Evolutionary conservation across 2,113 vertebrate species (phyloP), one percentile per base, ranked within the genome.

Genomic region (Neogale vison): DNA sequence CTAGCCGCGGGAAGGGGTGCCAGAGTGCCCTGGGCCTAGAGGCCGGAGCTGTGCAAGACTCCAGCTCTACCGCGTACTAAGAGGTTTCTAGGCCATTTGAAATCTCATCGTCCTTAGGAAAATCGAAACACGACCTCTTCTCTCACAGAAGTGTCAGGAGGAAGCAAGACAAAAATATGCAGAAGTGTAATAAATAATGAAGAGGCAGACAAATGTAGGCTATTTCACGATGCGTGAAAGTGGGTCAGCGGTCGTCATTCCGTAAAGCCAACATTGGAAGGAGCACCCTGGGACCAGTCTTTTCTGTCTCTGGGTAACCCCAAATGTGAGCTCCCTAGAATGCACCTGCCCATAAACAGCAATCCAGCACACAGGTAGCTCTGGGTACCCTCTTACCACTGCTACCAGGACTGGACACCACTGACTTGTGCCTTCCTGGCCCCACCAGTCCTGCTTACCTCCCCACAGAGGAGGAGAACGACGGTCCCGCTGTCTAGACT

Each of bases 391-490:
- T 29, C 9, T 21, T 26, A 9, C 8, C n/a, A 4, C 18, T 10
- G 8, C 61, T 24, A 26, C 23, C 8, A 45, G 4, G 11, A 39
- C 4, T 45, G 61, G 17, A 45, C 15, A 67, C 18, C 0, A 34
- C 42, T 42, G 50, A 24, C 72, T 76, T 6, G 4, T 4, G 1
- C 15, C 34, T 29, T 21, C 23, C 11, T n/a, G 79, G 3, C 11
- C 45, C 18, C 11, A 23, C 3, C 31, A 80, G 15, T 39, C 18
- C 24, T 12, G 3, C 13, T 88, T 71, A 34, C 29, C 5, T 59
- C n/a, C n/a, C 14, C 59, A 1, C 0, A n/a, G 3, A 1, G 0
- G 1, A 31, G 31, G 36, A 82, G 55, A 7, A 26, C 4, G 1
- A 34, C 14, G 17, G 23, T n/a, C 6, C 74, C 23, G 23, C 24